Base-by-base conservation (phyloP, 2,888 invertebrate species). In the Stratiomys singularior region DNA sequence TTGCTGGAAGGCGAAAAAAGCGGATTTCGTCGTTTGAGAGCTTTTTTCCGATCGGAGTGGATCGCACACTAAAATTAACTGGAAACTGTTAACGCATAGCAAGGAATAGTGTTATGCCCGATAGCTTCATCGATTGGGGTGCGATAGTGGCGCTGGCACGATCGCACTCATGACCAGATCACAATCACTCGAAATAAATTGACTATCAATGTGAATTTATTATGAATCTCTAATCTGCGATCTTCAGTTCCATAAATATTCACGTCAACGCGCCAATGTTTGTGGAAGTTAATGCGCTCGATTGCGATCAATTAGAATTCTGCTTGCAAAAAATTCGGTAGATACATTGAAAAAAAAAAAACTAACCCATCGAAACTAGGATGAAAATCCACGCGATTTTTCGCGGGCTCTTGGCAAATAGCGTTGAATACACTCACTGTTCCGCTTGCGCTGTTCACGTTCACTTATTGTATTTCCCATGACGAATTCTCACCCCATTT, bases 121-220 rank as follows among this genome's bases (percentile, higher is more conserved):
- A n/a, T n/a, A n/a, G n/a, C n/a, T n/a, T n/a, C n/a, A n/a, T 44
- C 1, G 13, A n/a, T 66, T 37, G 66, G 21, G 18, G 23, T 25
- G 44, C 9, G 30, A 46, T 60, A 69, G 69, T 18, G 37, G 15
- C 9, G 5, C 9, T n/a, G n/a, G 37, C 37, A 66, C 30, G 64
- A 64, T 28, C 15, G 64, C 46, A 13, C 44, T 27, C 23, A 27
- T 46, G 46, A 3, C 37, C 37, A 37, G 37, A 69, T 69, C 69
- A 46, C 69, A 21, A 25, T 46, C 69, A 69, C 69, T 69, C 15
- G 69, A 47, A 47, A 47, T 47, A 15, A 1, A 46, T 47, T 46
- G 46, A 15, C 46, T 25, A 69, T 69, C 44, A 46, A 69, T 7
- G n/a, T 15, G 46, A 15, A 69, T 69, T 69, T 69, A 69, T 69